Evolutionary conservation across 2,888 invertebrate species (phyloP).

Genomic region (Pemphredon lugubris): DNA sequence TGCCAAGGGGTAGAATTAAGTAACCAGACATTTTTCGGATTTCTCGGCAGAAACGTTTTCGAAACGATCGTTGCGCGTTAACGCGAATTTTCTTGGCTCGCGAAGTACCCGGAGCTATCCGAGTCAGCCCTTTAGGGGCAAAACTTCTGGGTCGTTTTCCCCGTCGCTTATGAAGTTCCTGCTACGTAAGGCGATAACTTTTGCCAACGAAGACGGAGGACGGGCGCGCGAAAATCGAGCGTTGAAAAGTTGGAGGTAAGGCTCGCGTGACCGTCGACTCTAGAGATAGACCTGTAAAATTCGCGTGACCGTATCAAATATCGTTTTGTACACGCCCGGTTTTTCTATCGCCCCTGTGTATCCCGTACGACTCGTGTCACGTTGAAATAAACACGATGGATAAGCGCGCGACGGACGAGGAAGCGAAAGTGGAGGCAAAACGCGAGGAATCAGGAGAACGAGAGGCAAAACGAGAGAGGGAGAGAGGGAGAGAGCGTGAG

Average conservation of each 20-base stretch:
- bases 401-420: too few relatives aligned
- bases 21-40: slow-evolving; percentile 30
- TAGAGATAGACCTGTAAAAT: slow-evolving; percentile 10
- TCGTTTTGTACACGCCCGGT: background rate
- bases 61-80: slow-evolving; percentile 40
- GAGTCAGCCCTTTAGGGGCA: slow-evolving; percentile 52
- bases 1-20: too few relatives aligned
- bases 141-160: slow-evolving; percentile 47
- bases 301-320: slow-evolving; percentile 8
- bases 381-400: slow-evolving; percentile 4
- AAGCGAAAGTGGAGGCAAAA: too few relatives aligned
- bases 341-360: slow-evolving; percentile 4
- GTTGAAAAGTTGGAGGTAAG: slow-evolving; percentile 33
- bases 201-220: slow-evolving; percentile 14
- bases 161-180: slow-evolving; percentile 46
- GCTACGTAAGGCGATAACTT: slow-evolving; percentile 39
- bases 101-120: slow-evolving; percentile 18
- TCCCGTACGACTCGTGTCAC: slow-evolving; percentile 9
- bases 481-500: too few relatives aligned
- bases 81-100: slow-evolving; percentile 32
- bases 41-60: slow-evolving; percentile 28
- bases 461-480: too few relatives aligned
- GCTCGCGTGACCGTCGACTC: slow-evolving; percentile 23
- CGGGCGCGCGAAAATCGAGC: slow-evolving; percentile 8
- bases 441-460: too few relatives aligned